phyloP scores from a whole-genome alignment of 2,888 invertebrate genomes.

The Nasonovia ribisnigri region DNA sequence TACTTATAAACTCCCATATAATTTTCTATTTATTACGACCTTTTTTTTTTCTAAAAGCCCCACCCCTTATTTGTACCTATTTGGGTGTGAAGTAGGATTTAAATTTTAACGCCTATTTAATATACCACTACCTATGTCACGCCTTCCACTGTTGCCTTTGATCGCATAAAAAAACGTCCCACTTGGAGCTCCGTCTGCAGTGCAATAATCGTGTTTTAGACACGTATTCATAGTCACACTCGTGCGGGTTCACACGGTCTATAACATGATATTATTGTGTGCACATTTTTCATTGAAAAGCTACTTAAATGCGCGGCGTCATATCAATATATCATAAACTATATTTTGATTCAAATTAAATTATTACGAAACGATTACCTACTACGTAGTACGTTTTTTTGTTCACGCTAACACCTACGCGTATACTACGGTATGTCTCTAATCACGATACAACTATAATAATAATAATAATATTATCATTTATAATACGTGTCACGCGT shows the following conservation, averaged over 20 bases:
- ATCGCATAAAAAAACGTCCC: neutral
- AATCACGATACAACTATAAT: neutral
- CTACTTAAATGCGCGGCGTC: neutral
- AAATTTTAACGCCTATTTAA: neutral
- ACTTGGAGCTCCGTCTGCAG: neutral
- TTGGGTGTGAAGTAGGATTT: neutral
- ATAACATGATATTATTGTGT: neutral
- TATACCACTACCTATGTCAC: neutral
- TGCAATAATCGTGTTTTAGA: neutral
- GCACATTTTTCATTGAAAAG: neutral
- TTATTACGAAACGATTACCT: neutral
- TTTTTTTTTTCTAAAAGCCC: neutral
- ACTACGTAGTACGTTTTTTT: neutral
- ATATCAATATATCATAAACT: neutral
- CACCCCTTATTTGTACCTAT: neutral
- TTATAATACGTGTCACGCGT: neutral
- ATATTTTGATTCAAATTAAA: neutral
- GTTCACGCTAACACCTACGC: neutral
- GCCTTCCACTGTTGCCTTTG: neutral
- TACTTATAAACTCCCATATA: neutral
- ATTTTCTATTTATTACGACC: neutral
- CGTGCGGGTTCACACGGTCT: neutral
- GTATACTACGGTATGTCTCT: neutral
- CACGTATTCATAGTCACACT: neutral
- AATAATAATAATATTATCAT: neutral